phyloP scores from a whole-genome alignment of 2,113 vertebrate species.

The Morone chrysops region DNA sequence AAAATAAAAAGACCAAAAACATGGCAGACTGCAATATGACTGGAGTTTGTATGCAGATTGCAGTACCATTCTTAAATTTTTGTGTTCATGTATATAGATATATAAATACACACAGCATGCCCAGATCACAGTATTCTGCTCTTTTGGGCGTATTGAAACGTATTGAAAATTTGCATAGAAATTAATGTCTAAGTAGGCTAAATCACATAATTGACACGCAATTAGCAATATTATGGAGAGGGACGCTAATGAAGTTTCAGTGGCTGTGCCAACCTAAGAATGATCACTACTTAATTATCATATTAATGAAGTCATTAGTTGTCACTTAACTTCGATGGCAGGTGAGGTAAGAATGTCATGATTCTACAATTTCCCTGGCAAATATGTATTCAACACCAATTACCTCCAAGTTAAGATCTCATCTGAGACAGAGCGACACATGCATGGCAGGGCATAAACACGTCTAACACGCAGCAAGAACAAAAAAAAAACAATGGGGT shows the following conservation, averaged over 20 bases:
- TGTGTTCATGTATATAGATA: neutral
- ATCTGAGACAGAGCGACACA: neutral
- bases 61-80: neutral
- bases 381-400: conserved; percentile 69
- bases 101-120: conserved; percentile 5
- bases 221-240: conserved; percentile 75
- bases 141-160: conserved; percentile 27
- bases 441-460: neutral
- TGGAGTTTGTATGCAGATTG: neutral
- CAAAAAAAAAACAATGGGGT: conserved; percentile 54
- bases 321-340: conserved; percentile 78
- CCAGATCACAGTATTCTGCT: neutral
- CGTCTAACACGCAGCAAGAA: neutral
- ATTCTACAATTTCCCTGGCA: conserved; percentile 66
- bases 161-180: conserved; percentile 78
- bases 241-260: conserved; percentile 73
- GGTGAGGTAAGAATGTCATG: conserved; percentile 74
- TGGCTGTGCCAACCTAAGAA: conserved; percentile 55
- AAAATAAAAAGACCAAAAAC: neutral
- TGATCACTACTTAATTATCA: conserved; percentile 80
- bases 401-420: conserved; percentile 49
- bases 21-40: neutral
- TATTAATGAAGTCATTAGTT: conserved; percentile 82
- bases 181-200: conserved; percentile 77
- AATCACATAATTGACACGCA: conserved; percentile 77